Conservation (phyloP, 2,113 vertebrate species). For the Pogona vitticeps region DNA sequence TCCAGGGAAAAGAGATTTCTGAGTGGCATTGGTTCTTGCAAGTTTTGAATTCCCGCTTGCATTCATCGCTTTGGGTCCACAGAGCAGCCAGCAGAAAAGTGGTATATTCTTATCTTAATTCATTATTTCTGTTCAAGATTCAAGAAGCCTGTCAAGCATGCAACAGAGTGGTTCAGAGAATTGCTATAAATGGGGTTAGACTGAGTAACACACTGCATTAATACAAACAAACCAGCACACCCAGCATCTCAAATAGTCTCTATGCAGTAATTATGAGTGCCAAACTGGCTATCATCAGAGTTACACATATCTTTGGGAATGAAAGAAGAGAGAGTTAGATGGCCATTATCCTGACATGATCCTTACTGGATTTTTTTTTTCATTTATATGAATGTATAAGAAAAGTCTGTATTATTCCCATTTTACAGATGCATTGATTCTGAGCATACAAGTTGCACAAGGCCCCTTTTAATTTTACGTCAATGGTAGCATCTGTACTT, state of each 20-base stretch:
- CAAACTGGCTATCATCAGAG: background rate
- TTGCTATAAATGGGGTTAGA: background rate
- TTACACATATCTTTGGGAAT: background rate
- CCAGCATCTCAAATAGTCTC: background rate
- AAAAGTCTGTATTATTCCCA: background rate
- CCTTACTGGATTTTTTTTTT: background rate
- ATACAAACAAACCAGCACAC: background rate
- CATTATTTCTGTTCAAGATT: constrained; percentile 7
- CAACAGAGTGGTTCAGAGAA: background rate
- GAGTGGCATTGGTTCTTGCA: constrained; percentile 30
- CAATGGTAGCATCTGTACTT: background rate
- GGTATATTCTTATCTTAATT: background rate
- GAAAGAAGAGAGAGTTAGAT: background rate
- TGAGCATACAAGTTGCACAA: background rate
- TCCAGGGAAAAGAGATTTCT: constrained; percentile 28
- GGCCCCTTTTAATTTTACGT: background rate
- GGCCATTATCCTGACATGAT: background rate
- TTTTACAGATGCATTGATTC: background rate
- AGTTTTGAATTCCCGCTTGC: background rate
- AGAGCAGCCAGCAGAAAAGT: constrained; percentile 15
- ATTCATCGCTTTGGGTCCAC: background rate
- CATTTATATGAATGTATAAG: background rate
- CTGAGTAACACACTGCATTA: background rate
- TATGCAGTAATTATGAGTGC: background rate
- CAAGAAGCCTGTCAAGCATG: background rate